Evolutionary conservation across 2,888 invertebrate genomes (phyloP), one percentile per base, ranked within the genome.

Genomic region (Papilio demoleus): DNA sequence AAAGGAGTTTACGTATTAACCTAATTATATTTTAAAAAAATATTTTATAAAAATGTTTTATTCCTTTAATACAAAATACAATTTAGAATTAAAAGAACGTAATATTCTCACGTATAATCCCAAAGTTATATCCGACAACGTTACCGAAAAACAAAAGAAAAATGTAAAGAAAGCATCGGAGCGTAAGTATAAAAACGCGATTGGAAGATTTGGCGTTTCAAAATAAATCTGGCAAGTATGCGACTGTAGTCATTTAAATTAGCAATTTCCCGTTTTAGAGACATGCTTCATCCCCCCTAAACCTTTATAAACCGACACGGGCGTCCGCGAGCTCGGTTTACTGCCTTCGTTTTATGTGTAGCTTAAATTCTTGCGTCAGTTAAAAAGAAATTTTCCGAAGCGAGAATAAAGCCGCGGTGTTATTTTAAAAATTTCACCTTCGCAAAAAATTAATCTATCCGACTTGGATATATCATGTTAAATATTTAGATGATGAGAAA

Each of bases 101-200:
- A 27, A 24, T 53, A 38, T 24, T 14, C 24, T 53, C 60, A 47
- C 27, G 63, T 47, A 63, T 36, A 63, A 63, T 63, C n/a, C 6
- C 4, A 19, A 12, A 42, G n/a, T 27, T n/a, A 47, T 36, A 70
- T 72, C 71, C 68, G 63, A 66, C 59, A 36, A 67, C 65, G 68
- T 70, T 59, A 65, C 27, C 47, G 67, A 61, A 67, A 61, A 71
- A 72, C 67, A 71, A 63, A 67, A 58, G 50, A 65, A 67, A 73
- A 73, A 74, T 74, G 71, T 67, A 71, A 74, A 63, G 70, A 70
- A 74, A 76, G 75, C 75, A 74, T 65, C 34, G 71, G 69, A 70
- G 70, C 73, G 65, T 72, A 74, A 74, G 72, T 69, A 73, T 71
- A 74, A 72, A 74, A 74, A 73, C 56, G 69, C 70, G 72, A 69